These are phyloP conservation scores for Hirtodrosophila histrioides DNA, from an alignment of 2,888 invertebrate species.

Conservation along the genomic window DNA sequence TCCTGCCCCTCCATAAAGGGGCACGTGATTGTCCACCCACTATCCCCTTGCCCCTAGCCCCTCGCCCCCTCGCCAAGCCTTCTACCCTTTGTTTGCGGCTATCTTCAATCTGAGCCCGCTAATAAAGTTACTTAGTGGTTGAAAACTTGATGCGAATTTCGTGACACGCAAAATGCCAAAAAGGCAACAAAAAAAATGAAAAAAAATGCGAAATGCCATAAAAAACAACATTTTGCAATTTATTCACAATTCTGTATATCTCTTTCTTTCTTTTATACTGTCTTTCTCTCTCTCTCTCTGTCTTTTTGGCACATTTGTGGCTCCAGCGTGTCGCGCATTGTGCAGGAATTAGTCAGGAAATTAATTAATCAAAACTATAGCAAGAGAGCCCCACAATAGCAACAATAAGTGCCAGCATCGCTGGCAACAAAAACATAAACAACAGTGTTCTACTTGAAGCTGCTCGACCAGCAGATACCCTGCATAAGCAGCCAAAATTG, in stretches of 20 bases:
- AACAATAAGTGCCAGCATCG: slow-evolving; percentile 43
- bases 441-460: not conserved
- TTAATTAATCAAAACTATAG: slow-evolving; percentile 77
- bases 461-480: slow-evolving; percentile 8
- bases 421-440: slow-evolving; percentile 26
- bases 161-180: slow-evolving; percentile 39
- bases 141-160: slow-evolving; percentile 28
- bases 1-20: not conserved
- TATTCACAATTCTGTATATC: slow-evolving; percentile 14
- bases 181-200: not conserved
- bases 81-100: not conserved
- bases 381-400: slow-evolving; percentile 27
- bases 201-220: slow-evolving; percentile 33
- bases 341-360: slow-evolving; percentile 78
- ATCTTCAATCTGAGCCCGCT: slow-evolving; percentile 13
- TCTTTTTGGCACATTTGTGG: slow-evolving; percentile 69
- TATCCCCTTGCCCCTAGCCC: not conserved
- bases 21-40: not conserved
- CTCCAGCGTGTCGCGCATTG: slow-evolving; percentile 75
- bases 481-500: not conserved
- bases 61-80: not conserved
- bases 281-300: slow-evolving; percentile 17
- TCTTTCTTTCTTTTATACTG: not conserved
- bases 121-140: slow-evolving; percentile 46
- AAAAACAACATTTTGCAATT: slow-evolving; percentile 38